phyloP scores from a whole-genome alignment of 2,113 vertebrate genomes.

The Xiphophorus hellerii region DNA sequence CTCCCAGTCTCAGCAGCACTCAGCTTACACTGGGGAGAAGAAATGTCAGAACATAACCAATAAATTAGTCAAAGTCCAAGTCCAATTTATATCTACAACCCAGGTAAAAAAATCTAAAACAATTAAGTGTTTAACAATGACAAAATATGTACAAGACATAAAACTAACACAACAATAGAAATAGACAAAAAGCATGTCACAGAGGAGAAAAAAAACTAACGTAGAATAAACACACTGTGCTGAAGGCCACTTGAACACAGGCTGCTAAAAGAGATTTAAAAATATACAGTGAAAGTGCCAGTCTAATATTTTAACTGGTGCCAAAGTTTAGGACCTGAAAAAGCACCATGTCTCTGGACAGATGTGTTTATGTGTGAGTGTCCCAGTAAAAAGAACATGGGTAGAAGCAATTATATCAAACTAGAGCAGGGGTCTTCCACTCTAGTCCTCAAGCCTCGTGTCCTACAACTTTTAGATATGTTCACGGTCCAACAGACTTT shows the following conservation, averaged over 20 bases:
- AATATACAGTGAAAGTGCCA: background rate
- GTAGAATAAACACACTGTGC: background rate
- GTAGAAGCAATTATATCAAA: too few relatives aligned
- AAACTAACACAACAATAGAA: background rate
- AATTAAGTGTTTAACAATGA: background rate
- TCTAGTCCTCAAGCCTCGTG: too few relatives aligned
- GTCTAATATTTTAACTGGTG: background rate
- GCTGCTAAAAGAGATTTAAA: background rate
- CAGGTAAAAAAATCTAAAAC: background rate
- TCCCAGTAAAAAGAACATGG: too few relatives aligned
- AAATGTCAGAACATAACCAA: background rate
- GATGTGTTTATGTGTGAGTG: too few relatives aligned
- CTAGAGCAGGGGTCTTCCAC: too few relatives aligned
- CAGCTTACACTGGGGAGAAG: conserved; percentile 6
- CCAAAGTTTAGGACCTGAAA: background rate
- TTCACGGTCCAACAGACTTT: too few relatives aligned
- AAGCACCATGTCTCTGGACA: background rate
- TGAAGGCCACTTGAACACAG: background rate
- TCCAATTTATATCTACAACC: background rate
- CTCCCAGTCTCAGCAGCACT: conserved; percentile 28
- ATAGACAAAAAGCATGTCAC: background rate
- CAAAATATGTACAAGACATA: background rate
- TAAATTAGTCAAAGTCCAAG: background rate
- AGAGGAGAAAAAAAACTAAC: background rate
- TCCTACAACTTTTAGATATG: too few relatives aligned